phyloP scores from a whole-genome alignment of 2,113 vertebrate genomes.

The Sceloporus undulatus region DNA sequence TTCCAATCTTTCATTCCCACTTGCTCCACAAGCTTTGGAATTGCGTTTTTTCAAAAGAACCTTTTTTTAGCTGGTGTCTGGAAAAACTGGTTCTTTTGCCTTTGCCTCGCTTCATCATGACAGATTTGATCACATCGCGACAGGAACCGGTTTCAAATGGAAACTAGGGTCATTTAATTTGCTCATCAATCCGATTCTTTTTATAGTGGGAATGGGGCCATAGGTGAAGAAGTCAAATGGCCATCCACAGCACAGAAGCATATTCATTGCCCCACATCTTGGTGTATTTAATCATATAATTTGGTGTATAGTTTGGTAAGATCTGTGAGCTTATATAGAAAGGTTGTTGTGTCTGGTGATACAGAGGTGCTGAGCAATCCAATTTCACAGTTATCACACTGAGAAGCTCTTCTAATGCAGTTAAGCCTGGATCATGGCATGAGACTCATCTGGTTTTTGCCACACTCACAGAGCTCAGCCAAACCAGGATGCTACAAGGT shows the following conservation, averaged over 20 bases:
- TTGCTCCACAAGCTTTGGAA: no score
- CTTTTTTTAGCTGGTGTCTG: no score
- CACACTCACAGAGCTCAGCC: background rate
- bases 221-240: background rate
- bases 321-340: background rate
- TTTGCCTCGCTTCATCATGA: no score
- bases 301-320: background rate
- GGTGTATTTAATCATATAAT: background rate
- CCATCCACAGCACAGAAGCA: background rate
- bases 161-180: no score
- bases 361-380: background rate
- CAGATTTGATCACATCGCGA: no score
- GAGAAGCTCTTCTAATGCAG: background rate
- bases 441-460: conserved; percentile 19
- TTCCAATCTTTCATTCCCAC: no score
- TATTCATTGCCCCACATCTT: no score
- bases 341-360: background rate
- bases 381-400: background rate
- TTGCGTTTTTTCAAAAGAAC: no score
- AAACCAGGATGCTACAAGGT: background rate
- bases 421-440: background rate
- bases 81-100: no score
- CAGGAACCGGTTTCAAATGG: no score
- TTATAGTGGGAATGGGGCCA: no score
- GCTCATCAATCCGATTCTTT: no score